Evolutionary conservation across 2,113 vertebrate species (phyloP), one percentile per base, ranked within the genome.

Genomic region (Ptilonorhynchus violaceus): DNA sequence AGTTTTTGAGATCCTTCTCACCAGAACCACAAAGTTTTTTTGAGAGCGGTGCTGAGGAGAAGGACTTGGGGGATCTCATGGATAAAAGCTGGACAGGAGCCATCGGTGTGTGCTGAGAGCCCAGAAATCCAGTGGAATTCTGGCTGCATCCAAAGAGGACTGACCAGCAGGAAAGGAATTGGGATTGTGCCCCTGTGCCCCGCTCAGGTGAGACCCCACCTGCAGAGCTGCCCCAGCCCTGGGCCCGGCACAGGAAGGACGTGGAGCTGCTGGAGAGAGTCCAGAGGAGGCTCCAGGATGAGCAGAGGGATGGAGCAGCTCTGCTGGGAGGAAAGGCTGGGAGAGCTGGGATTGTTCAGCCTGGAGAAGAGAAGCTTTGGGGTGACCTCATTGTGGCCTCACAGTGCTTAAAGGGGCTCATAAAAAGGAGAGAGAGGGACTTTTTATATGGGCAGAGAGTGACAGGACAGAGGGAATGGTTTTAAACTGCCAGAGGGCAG

Each of bases 21-120:
- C 15, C 1, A 46, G n/a, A 81, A 42, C 2, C 5, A 8, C 10
- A 19, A 25, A 9, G 14, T 3, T 1, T 1, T n/a, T 50, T 50
- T 25, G 50, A 60, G 30, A 35, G 14, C 13, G 47, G 13, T 8
- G 17, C 28, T 33, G 52, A 42, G 78, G 42, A 58, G 42, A 39
- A 81, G 63, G 42, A 27, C 33, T 58, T 58, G 64, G 63, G 52
- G 16, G 6, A 19, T 19, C 14, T 20, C 0, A 0, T 28, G 59
- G 41, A 2, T 30, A n/a, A 41, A 85, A 75, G 6, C 30, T 41
- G 50, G 10, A 6, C 12, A 66, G 59, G 82, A 66, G 19, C 5
- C n/a, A n/a, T 0, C 49, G 39, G 41, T 15, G 82, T 64, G 49
- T 4, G 59, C 11, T 74, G 69, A 28, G 49, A 73, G n/a, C 59